Evolutionary conservation across 2,888 invertebrate genomes (phyloP).

Genomic region (Spilosoma lubricipeda): DNA sequence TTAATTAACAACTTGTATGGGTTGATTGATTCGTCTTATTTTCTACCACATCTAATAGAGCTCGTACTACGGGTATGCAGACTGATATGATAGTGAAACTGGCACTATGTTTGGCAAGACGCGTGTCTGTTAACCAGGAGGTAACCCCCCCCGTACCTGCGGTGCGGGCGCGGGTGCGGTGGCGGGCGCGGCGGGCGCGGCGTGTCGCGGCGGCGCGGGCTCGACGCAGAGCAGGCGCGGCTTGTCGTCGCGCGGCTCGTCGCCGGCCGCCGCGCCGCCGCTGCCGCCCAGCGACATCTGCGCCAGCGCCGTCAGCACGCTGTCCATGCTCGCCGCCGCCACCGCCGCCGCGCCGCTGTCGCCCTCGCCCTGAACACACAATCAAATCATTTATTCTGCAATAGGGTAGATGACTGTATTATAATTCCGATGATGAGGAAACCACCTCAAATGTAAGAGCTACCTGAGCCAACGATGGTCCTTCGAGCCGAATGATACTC

Average conservation of each 20-base stretch:
- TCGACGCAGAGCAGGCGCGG: slow-evolving; percentile 57
- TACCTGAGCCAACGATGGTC: not conserved
- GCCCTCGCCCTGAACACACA: slow-evolving; percentile 73
- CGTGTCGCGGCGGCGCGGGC: slow-evolving; percentile 56
- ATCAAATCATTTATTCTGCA: no score
- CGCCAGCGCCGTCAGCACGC: slow-evolving; percentile 70
- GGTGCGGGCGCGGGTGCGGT: not conserved
- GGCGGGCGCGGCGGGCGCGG: slow-evolving; percentile 10
- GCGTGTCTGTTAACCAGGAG: no score
- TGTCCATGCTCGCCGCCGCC: slow-evolving; percentile 64
- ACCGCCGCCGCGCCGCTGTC: slow-evolving; percentile 54
- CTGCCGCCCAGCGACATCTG: slow-evolving; percentile 77
- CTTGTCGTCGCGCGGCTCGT: slow-evolving; percentile 68
- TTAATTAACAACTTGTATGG: no score
- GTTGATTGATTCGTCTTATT: no score
- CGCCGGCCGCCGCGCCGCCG: slow-evolving; percentile 60
- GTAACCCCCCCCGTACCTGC: no score
- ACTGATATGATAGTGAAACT: no score
- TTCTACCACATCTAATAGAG: no score
- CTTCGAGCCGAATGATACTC: not conserved
- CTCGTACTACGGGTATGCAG: no score
- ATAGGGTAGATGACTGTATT: no score
- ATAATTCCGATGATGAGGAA: no score
- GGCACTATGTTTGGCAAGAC: no score
- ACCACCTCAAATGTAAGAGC: not conserved